Conservation (phyloP, 2,113 vertebrate genomes). For the Gobio gobio region DNA sequence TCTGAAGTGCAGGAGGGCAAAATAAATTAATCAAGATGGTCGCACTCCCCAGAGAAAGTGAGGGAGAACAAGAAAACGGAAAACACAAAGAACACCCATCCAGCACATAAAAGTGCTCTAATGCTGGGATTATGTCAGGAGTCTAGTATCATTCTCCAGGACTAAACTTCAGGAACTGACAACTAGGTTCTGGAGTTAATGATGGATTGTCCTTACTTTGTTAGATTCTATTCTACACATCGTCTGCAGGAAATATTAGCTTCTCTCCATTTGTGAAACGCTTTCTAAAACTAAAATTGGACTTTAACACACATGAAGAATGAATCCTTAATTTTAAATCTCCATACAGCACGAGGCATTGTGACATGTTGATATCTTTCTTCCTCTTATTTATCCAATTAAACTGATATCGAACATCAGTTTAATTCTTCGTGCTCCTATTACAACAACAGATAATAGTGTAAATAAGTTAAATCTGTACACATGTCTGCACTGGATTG, state of each 20-base stretch:
- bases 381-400: neutral
- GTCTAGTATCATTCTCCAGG: constrained; percentile 5
- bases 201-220: neutral
- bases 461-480: neutral
- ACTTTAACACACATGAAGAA: neutral
- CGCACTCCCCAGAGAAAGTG: constrained; percentile 4
- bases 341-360: neutral
- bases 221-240: neutral
- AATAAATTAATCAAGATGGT: constrained; percentile 6
- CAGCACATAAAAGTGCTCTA: constrained; percentile 16
- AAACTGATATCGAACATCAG: neutral
- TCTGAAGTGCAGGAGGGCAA: constrained; percentile 33
- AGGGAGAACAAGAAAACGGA: neutral
- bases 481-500: neutral
- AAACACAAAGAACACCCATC: neutral
- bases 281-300: neutral
- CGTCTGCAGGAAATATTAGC: neutral
- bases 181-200: constrained; percentile 30
- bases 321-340: neutral
- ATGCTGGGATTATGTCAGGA: constrained; percentile 47
- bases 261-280: neutral
- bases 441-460: neutral
- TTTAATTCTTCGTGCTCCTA: neutral
- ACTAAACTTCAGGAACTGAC: constrained; percentile 39
- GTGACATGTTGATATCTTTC: neutral